These are phyloP conservation scores for Pseudoips prasinana DNA, from an alignment of 2,888 invertebrate genomes.

Conservation along the genomic window DNA sequence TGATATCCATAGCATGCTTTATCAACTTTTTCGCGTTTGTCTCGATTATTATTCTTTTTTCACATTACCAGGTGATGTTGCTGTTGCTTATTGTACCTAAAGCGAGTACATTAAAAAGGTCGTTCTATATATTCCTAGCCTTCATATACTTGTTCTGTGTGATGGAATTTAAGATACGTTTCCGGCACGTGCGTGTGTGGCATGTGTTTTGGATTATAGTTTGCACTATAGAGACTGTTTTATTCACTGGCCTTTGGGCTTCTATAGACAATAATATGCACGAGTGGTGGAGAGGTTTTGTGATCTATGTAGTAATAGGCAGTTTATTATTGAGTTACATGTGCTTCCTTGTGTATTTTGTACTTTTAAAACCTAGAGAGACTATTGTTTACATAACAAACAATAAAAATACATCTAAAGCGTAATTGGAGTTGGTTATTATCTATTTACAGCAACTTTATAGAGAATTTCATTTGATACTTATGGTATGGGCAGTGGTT, in stretches of 20 bases:
- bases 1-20: slow-evolving; percentile 86
- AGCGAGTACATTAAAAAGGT: slow-evolving; percentile 73
- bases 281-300: slow-evolving; percentile 87
- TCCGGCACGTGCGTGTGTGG: slow-evolving; percentile 87
- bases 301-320: slow-evolving; percentile 83
- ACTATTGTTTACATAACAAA: slow-evolving; percentile 69
- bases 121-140: slow-evolving; percentile 87
- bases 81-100: slow-evolving; percentile 85
- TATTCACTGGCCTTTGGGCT: slow-evolving; percentile 87
- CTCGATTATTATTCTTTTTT: slow-evolving; percentile 80
- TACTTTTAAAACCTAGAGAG: slow-evolving; percentile 83
- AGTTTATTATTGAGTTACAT: slow-evolving; percentile 82
- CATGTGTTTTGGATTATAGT: slow-evolving; percentile 85
- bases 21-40: slow-evolving; percentile 85
- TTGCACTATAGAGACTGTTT: slow-evolving; percentile 84
- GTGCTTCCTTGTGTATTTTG: slow-evolving; percentile 84
- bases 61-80: slow-evolving; percentile 86
- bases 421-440: not conserved
- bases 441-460: slow-evolving; percentile 1
- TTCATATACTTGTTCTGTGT: slow-evolving; percentile 89
- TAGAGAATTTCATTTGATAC: no score
- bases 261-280: slow-evolving; percentile 72
- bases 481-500: no score
- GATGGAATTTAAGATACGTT: slow-evolving; percentile 90
- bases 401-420: slow-evolving; percentile 31